phyloP scores from a whole-genome alignment of 2,888 invertebrate species.

The Diadegma fenestrale region DNA sequence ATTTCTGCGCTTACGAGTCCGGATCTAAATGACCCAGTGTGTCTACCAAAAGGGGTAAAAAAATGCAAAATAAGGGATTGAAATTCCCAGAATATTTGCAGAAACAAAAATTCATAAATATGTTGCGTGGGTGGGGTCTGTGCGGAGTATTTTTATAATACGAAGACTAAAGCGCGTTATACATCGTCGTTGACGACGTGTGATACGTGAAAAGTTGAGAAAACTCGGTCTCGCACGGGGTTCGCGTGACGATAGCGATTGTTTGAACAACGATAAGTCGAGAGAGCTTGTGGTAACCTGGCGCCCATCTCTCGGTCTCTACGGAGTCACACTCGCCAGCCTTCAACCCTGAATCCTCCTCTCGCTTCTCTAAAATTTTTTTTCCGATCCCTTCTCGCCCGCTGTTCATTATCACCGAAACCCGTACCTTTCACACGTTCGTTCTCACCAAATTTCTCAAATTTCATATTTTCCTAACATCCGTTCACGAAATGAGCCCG shows the following conservation, averaged over 20 bases:
- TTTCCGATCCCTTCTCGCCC: neutral
- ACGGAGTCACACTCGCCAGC: slow-evolving; percentile 45
- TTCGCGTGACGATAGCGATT: slow-evolving; percentile 80
- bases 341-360: slow-evolving; percentile 59
- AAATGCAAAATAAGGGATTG: too few species aligned
- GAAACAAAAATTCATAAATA: slow-evolving; percentile 17
- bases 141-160: slow-evolving; percentile 64
- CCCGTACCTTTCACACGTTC: slow-evolving; percentile 20
- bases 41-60: too few species aligned
- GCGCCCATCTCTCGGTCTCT: slow-evolving; percentile 65
- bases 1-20: too few species aligned
- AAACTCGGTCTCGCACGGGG: slow-evolving; percentile 70
- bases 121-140: slow-evolving; percentile 37
- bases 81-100: too few species aligned
- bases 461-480: slow-evolving; percentile 5
- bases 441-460: slow-evolving; percentile 18
- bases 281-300: slow-evolving; percentile 73
- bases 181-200: slow-evolving; percentile 57
- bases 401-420: slow-evolving; percentile 36
- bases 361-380: slow-evolving; percentile 44
- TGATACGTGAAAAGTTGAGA: slow-evolving; percentile 60
- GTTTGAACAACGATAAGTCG: slow-evolving; percentile 82
- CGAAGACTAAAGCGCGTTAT: slow-evolving; percentile 69
- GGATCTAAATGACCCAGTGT: too few species aligned
- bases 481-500: neutral